Evolutionary conservation across 2,113 vertebrate species (phyloP), one percentile per base, ranked within the genome.

Genomic region (Lethenteron reissneri): DNA sequence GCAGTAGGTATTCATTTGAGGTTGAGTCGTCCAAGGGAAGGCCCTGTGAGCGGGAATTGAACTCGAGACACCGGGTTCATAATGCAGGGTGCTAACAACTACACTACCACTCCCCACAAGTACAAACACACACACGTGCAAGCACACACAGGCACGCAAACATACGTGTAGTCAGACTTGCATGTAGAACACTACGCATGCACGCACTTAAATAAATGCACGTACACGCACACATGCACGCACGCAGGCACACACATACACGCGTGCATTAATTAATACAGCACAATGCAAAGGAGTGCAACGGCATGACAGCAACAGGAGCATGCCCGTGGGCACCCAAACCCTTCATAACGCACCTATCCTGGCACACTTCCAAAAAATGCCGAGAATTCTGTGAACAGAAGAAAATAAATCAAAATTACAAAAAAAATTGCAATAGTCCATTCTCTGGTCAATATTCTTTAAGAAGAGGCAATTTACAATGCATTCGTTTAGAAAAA

Each of bases 341-440:
- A 17, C 64, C 25, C 11, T 10, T 17, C 64, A 68, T 68, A 68
- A 68, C 25, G 64, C 64, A 68, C 64, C 64, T 68, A 68, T 68
- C 64, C 64, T 68, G n/a, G 64, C 64, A 12, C 64, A 68, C 64
- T 68, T 68, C 64, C 64, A 68, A 21, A 68, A 68, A 17, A 68
- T 68, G n/a, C 64, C 64, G 9, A 68, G 64, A 21, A 68, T 17
- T 21, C 64, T 68, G 64, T 21, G 21, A 68, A n/a, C n/a, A 68
- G 9, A 68, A 68, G 21, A 68, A 68, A 41, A 41, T 41, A 41
- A 41, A 41, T 41, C 5, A 41, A 41, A 41, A 41, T 41, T 41
- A 41, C 41, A 5, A 41, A 41, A 41, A 41, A 41, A 41, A 7
- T 41, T 41, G 41, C 41, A 41, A 41, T 41, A 5, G 41, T 41